These are phyloP conservation scores for Butastur rufipennis DNA, from an alignment of 2,113 vertebrate genomes.

Conservation along the genomic window DNA sequence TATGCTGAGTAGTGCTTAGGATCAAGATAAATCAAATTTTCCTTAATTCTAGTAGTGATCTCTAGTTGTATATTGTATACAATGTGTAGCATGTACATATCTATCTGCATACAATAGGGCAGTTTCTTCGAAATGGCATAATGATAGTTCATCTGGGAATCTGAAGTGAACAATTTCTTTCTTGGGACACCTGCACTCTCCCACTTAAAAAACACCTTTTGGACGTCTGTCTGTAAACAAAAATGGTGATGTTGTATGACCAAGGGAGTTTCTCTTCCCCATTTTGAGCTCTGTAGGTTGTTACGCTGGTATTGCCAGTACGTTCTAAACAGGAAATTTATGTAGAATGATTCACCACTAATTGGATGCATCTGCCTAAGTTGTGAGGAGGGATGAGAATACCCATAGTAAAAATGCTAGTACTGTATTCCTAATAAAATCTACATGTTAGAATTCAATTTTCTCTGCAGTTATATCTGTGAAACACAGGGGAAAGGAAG, in stretches of 20 bases:
- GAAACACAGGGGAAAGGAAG: neutral
- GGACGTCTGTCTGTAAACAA: neutral
- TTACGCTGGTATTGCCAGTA: neutral
- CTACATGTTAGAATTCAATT: neutral
- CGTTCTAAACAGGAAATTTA: slow-evolving; percentile 42
- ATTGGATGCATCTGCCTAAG: slow-evolving; percentile 44
- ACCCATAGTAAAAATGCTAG: neutral
- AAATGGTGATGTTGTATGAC: neutral
- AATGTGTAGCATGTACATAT: neutral
- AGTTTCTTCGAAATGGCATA: neutral
- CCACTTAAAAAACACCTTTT: neutral
- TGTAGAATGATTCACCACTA: slow-evolving; percentile 47
- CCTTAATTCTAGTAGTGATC: neutral
- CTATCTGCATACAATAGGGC: neutral
- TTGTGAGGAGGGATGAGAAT: slow-evolving; percentile 46
- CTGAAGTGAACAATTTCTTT: neutral
- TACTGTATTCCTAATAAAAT: neutral
- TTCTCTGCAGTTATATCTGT: neutral
- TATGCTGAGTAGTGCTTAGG: neutral
- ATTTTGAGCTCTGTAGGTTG: neutral
- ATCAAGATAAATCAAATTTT: neutral
- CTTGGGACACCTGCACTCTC: neutral
- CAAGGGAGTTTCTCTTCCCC: neutral
- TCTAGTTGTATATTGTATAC: neutral
- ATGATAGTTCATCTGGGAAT: neutral